Conservation (phyloP, 2,888 invertebrate genomes). For the Apoda limacodes region DNA sequence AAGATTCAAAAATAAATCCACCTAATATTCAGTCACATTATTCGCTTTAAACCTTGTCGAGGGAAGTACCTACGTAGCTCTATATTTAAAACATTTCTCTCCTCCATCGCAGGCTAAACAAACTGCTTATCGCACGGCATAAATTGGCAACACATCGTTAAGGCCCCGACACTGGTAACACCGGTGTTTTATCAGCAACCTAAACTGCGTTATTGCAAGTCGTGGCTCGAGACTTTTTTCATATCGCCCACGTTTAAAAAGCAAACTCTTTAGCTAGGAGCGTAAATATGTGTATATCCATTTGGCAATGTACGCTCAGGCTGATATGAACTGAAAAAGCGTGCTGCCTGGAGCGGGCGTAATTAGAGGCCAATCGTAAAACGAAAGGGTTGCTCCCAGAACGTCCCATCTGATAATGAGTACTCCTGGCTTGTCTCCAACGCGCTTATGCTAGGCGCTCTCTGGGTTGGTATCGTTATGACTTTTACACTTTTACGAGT, state of each 20-base stretch:
- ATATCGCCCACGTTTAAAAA: slow-evolving; percentile 45
- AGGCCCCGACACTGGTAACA: slow-evolving; percentile 50
- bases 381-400: slow-evolving; percentile 61
- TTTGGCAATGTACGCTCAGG: slow-evolving; percentile 48
- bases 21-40: no score
- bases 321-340: slow-evolving; percentile 55
- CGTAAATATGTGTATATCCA: slow-evolving; percentile 48
- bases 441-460: slow-evolving; percentile 62
- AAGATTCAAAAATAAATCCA: no score
- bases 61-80: no score
- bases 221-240: slow-evolving; percentile 56
- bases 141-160: slow-evolving; percentile 69
- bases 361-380: slow-evolving; percentile 70
- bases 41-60: no score
- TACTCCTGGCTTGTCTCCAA: slow-evolving; percentile 62
- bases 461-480: slow-evolving; percentile 60
- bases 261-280: slow-evolving; percentile 49
- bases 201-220: slow-evolving; percentile 57
- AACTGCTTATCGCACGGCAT: slow-evolving; percentile 65
- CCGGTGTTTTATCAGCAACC: slow-evolving; percentile 53
- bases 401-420: slow-evolving; percentile 69
- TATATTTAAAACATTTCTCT: no score
- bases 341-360: slow-evolving; percentile 59
- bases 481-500: slow-evolving; percentile 70
- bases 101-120: slow-evolving; percentile 54